A percentile compares a stretch with the other conserved stretches of the same genome.
These are phyloP conservation scores for Drosophila leontia DNA, from an alignment of 1,140 invertebrate genomes.

Conservation along the genomic window DNA sequence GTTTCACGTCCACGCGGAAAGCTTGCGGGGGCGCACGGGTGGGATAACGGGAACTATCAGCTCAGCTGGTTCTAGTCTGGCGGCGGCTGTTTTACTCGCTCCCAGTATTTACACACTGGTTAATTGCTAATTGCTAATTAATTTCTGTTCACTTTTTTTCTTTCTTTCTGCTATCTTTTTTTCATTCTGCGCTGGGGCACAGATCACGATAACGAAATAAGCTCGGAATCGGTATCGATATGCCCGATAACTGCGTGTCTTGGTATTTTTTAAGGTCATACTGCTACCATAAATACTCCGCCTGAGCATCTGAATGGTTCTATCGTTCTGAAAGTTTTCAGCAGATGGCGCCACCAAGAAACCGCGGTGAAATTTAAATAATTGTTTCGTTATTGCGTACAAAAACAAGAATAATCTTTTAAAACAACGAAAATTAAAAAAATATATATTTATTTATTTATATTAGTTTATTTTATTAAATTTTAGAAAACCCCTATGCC, in stretches of 20 bases:
- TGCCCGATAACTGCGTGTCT: not conserved
- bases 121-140: conserved; percentile 62
- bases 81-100: conserved; percentile 37
- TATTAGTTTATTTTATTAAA: too few relatives aligned
- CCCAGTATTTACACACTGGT: conserved; percentile 48
- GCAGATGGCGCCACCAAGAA: not conserved
- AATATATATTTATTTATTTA: too few relatives aligned
- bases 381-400: too few relatives aligned
- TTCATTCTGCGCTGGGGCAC: conserved; percentile 46
- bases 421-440: too few relatives aligned
- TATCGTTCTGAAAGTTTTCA: not conserved
- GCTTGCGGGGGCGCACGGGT: conserved; percentile 15
- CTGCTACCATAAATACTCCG: not conserved
- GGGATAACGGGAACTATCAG: conserved; percentile 30
- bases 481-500: too few relatives aligned
- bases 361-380: too few relatives aligned
- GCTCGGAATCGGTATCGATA: not conserved
- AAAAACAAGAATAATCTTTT: too few relatives aligned
- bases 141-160: conserved; percentile 41
- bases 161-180: conserved; percentile 19
- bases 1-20: conserved; percentile 39
- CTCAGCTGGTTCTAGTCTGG: conserved; percentile 34
- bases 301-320: not conserved
- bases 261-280: not conserved
- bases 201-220: conserved; percentile 26